Evolutionary conservation across 2,888 invertebrate genomes (phyloP), one percentile per base, ranked within the genome.

Genomic region (Cosmopolites sordidus): DNA sequence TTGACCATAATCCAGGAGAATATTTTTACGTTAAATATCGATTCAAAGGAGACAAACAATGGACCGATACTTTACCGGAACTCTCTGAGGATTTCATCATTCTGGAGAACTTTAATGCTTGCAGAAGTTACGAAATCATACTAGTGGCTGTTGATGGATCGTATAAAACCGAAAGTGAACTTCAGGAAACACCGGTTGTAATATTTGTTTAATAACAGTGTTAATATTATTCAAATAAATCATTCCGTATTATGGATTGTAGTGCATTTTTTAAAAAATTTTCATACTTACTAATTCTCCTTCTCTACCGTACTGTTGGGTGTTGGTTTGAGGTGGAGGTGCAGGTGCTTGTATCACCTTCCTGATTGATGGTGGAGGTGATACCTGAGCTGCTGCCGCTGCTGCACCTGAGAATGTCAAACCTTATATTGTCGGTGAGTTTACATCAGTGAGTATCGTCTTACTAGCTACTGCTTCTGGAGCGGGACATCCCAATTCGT

Each of bases 401-500:
- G 22, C 22, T 22, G 22, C 14, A 22, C 43, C 43, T 43, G 16
- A 43, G 12, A 40, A 22, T 22, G 22, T 8, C 22, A 22, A 8
- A 22, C 22, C 22, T 22, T 3, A 22, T 22, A 8, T 22, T 22
- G 22, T 22, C 22, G 3, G 8, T 22, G 22, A 8, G 4, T 3
- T 5, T 22, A 22, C 22, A 22, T 8, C 22, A 5, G 3, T 22
- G 4, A 22, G 22, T 22, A 5, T 22, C 8, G 22, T 22, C 15
- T 16, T 16, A 12, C 6, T 27, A 6, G 50, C 33, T 17, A 27
- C 39, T 8, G 43, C 44, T 44, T 50, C 50, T 1, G 14, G 17
- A 9, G 49, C 49, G 2, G 50, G 50, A 44, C 50, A 50, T 3
- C 43, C 50, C 58, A 92, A 79, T 75, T 92, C 92, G 18, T 87